Base-by-base conservation (phyloP, 2,113 vertebrate species). In the Falco punctatus region DNA sequence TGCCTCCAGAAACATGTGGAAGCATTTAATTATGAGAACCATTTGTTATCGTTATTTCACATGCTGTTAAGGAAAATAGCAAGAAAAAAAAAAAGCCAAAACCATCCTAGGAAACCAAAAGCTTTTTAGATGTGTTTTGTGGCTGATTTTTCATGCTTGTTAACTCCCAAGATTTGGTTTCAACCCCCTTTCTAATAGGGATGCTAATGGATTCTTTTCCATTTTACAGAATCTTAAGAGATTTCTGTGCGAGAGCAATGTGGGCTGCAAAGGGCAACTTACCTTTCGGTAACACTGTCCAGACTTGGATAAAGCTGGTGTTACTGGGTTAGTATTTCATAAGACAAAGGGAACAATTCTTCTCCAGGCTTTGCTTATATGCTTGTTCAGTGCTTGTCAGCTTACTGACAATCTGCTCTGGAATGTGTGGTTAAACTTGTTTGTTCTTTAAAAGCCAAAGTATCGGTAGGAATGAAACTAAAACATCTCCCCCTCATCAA, bases 111-210 rank as follows among this genome's bases (percentile, higher is more conserved):
- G 82, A 86, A 90, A 67, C 72, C 26, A 55, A 33, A 86, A 88
- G 92, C 82, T 71, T 94, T 92, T 96, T 64, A 90, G 79, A 74
- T 62, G 49, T 67, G 70, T 97, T 96, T 94, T 96, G 86, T 96
- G 88, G 86, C 93, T 94, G 89, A 52, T 85, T 72, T 72, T 92
- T 94, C 61, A 51, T 92, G 70, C 77, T 94, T 94, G 80, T 94
- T 95, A 96, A 95, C 48, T 57, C 52, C 57, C 57, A 85, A 57
- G 66, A 52, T 94, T 92, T 91, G 38, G 52, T 95, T 96, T 95
- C 91, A 84, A 72, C 81, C 28, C 61, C 59, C 65, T 92, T 92
- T 94, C 42, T 87, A 94, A 91, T 79, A 81, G 88, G 92, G 86
- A 86, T 32, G 58, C 69, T 81, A 75, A 89, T 92, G 70, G 3